Evolutionary conservation across 2,113 vertebrate genomes (phyloP), one percentile per base, ranked within the genome.

Genomic region (Anser cygnoides): DNA sequence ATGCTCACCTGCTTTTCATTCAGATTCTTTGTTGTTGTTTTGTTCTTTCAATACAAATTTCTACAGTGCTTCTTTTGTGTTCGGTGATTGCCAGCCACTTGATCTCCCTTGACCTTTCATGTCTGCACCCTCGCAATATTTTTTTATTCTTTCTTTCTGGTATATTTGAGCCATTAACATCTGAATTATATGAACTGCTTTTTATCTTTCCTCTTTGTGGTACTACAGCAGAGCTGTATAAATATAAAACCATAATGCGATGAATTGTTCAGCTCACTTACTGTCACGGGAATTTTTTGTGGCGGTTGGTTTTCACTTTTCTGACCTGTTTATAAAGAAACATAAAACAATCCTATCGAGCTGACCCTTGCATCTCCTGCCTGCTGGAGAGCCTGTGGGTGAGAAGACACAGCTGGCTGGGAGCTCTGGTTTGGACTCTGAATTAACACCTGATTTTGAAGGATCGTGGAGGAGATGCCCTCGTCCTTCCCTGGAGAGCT

Each of bases 61-160:
- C 82, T 77, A 12, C 2, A 22, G 31, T 1, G 6, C 43, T 89
- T 11, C 46, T 83, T 94, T 87, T 82, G 28, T 91, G 55, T 62
- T 84, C 2, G 1, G 67, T 76, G 66, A 87, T 61, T 92, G 84
- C 58, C 81, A 96, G 62, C 28, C 86, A 39, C 78, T 92, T 62
- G 65, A 89, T 94, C 77, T 91, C 43, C 61, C 63, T 86, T 91
- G 89, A 93, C 87, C 87, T 96, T 92, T 92, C 88, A 70, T 75
- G 77, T 82, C 43, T 92, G 37, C 84, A 54, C 90, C 87, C 71
- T 79, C 25, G 43, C 62, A 95, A 41, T 15, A 16, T 73, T 68
- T 22, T 63, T 26, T 61, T 94, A 90, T 90, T 93, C 85, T 59
- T 9, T 20, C 44, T 94, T 96, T 78, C 78, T 95, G 57, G 68